Conservation (phyloP, 2,888 invertebrate species). For the Phrixothrix hirtus region DNA sequence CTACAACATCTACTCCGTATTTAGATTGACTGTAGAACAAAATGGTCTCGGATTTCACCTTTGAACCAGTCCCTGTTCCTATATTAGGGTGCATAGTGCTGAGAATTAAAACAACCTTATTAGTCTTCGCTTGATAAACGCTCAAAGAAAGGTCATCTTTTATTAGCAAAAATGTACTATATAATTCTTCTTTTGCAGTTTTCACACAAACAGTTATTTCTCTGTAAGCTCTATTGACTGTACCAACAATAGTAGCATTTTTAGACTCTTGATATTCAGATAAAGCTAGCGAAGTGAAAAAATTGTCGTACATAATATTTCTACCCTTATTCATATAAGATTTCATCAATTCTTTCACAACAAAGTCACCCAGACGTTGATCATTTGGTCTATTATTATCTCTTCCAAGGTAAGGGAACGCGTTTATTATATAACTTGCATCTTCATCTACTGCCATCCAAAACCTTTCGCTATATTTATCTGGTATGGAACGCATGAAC, state of each 20-base stretch:
- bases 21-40: neutral
- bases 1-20: conserved; percentile 2
- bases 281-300: neutral
- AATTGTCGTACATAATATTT: neutral
- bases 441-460: too few relatives aligned
- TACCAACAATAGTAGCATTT: neutral
- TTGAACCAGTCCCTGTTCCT: too few relatives aligned
- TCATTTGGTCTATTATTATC: too few relatives aligned
- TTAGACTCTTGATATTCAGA: neutral
- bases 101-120: too few relatives aligned
- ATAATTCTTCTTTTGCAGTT: too few relatives aligned
- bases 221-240: neutral
- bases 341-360: too few relatives aligned
- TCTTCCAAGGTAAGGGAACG: too few relatives aligned
- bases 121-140: neutral
- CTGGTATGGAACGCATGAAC: too few relatives aligned
- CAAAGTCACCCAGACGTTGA: too few relatives aligned
- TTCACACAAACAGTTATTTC: neutral
- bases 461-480: too few relatives aligned
- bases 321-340: neutral
- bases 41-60: neutral
- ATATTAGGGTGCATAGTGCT: neutral
- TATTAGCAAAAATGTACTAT: neutral
- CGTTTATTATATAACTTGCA: too few relatives aligned
- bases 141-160: neutral